Conservation (phyloP, 2,113 vertebrate genomes). For the Salvator merianae region DNA sequence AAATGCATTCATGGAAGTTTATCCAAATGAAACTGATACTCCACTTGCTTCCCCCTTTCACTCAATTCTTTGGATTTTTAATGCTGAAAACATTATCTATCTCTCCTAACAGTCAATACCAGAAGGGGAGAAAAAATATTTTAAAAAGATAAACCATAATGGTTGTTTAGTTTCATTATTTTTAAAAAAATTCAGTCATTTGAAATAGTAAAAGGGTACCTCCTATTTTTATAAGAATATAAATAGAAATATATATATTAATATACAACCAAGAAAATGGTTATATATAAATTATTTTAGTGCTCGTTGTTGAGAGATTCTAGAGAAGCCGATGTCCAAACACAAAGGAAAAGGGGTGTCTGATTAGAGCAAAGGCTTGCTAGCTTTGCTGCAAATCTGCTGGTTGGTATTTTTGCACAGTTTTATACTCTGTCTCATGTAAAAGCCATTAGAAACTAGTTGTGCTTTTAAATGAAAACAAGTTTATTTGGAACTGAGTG, state of each 20-base stretch:
- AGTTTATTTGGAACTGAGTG: not conserved
- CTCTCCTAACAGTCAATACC: not conserved
- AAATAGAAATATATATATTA: conserved; percentile 12
- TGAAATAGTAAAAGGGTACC: conserved; percentile 16
- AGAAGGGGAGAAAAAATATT: not conserved
- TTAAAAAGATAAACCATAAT: not conserved
- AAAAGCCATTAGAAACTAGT: not conserved
- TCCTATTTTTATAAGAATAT: conserved; percentile 15
- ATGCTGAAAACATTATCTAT: not conserved
- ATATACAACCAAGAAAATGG: conserved; percentile 1
- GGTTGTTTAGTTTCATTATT: not conserved
- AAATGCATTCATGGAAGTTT: not conserved
- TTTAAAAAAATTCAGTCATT: not conserved
- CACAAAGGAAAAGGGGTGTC: not conserved
- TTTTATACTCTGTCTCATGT: not conserved
- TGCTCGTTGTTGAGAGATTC: not conserved
- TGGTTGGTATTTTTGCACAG: not conserved
- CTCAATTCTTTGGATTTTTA: not conserved
- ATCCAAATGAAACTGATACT: not conserved
- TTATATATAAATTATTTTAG: conserved; percentile 1
- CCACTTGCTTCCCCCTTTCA: not conserved
- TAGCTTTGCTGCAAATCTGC: not conserved
- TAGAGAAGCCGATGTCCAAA: not conserved
- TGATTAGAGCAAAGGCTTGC: not conserved
- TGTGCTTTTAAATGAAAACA: not conserved